Evolutionary conservation across 2,113 vertebrate species (phyloP), one percentile per base, ranked within the genome.

Genomic region (Pedionomus torquatus): DNA sequence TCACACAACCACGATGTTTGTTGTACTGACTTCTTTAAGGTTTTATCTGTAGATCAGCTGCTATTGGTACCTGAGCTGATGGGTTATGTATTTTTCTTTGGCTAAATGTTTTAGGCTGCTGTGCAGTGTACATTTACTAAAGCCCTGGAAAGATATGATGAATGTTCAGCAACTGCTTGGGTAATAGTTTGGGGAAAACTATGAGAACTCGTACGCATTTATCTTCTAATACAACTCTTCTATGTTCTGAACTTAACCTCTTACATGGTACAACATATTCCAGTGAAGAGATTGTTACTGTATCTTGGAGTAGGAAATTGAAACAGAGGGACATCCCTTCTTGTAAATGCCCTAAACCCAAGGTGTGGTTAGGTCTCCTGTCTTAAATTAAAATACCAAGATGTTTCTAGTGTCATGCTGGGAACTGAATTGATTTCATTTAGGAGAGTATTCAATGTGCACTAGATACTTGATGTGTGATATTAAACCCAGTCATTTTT

Each of bases 351-450:
- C 28, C 25, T 74, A 76, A 87, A 49, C 70, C 23, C 30, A 74
- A 95, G 63, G 18, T 82, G 81, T 95, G 46, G 55, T 88, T 92
- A 70, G 49, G 15, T 58, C n/a, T 91, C 30, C 54, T 57, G 28
- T 88, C 13, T 88, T 89, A 94, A 70, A 90, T 96, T 96, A 86
- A 96, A 75, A 90, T 91, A 93, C 65, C 70, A 83, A 79, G 72
- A 79, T 69, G 19, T 85, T 86, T 60, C 66, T 64, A 92, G 41
- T 7, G 17, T 72, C 80, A 93, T 95, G 75, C 87, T 97, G 89
- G 78, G 82, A 97, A 85, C 35, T 31, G 33, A 95, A 97, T 93
- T 70, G 13, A 72, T 96, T 97, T 96, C 90, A 96, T 96, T 95
- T 96, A 83, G 54, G 75, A 81, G 35, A 93, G 71, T 91, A 61